Evolutionary conservation across 2,888 invertebrate genomes (phyloP).

Genomic region (Lagria hirta): DNA sequence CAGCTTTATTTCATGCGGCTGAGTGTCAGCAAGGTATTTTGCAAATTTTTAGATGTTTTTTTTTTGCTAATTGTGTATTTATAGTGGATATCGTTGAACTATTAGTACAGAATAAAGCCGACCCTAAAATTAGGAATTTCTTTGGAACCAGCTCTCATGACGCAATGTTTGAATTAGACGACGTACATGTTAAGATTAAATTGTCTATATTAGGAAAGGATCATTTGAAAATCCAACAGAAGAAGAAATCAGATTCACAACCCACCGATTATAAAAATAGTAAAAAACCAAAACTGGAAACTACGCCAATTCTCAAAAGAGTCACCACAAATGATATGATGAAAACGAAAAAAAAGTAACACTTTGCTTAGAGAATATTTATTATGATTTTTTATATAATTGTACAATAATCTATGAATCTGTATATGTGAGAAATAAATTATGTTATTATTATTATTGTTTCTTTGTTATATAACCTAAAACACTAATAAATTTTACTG

Average conservation of each 20-base stretch:
- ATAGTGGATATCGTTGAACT: conserved; percentile 54
- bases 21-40: conserved; percentile 50
- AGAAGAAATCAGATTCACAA: conserved; percentile 27
- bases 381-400: no score
- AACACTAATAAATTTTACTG: no score
- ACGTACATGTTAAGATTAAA: conserved; percentile 40
- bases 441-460: no score
- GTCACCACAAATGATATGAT: conserved; percentile 10
- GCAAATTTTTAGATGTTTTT: no score
- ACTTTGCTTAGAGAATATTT: no score
- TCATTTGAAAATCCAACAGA: conserved; percentile 22
- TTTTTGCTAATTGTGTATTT: no score
- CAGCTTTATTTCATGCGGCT: conserved; percentile 57
- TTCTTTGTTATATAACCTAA: no score
- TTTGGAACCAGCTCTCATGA: conserved; percentile 54
- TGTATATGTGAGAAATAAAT: no score
- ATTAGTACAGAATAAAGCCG: conserved; percentile 54
- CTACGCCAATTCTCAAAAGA: conserved; percentile 15
- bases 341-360: conserved; percentile 5
- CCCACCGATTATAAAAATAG: background rate
- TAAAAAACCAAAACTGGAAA: conserved; percentile 15
- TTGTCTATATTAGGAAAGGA: conserved; percentile 36
- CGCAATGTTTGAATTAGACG: conserved; percentile 54
- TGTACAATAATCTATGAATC: no score
- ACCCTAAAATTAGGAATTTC: conserved; percentile 55